Percentiles rank a stretch among this genome's conserved stretches.
These are phyloP conservation scores for Podarcis raffonei DNA, from an alignment of 2,113 vertebrate species.

Conservation along the genomic window DNA sequence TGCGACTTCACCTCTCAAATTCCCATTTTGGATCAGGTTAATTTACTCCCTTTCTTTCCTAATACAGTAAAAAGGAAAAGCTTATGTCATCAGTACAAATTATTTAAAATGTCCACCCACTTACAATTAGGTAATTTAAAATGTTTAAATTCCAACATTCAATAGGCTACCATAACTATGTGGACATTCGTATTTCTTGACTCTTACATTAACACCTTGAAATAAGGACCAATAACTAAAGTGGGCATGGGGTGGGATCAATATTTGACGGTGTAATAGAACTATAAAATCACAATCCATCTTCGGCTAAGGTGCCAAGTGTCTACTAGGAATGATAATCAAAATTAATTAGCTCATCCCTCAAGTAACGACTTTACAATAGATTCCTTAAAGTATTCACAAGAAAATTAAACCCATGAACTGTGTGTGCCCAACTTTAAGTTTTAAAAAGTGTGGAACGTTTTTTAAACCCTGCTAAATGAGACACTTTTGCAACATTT, in stretches of 20 bases:
- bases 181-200: neutral
- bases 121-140: neutral
- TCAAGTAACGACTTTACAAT: conserved; percentile 6
- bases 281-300: neutral
- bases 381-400: conserved; percentile 1
- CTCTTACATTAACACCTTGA: neutral
- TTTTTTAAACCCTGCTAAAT: neutral
- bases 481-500: conserved; percentile 27
- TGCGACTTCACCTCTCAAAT: no score
- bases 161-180: neutral
- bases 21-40: no score
- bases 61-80: neutral
- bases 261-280: neutral
- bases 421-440: neutral
- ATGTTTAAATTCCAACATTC: neutral
- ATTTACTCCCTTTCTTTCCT: no score
- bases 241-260: neutral
- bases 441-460: neutral
- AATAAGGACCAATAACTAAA: conserved; percentile 1
- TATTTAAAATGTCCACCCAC: neutral
- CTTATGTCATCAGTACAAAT: neutral
- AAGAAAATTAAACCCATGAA: conserved; percentile 1
- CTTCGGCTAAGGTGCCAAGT: neutral
- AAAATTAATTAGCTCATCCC: conserved; percentile 21
- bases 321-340: neutral